phyloP scores from a whole-genome alignment of 37 sponge, comb jelly and placozoan species.

The Spongilla lacustris region DNA sequence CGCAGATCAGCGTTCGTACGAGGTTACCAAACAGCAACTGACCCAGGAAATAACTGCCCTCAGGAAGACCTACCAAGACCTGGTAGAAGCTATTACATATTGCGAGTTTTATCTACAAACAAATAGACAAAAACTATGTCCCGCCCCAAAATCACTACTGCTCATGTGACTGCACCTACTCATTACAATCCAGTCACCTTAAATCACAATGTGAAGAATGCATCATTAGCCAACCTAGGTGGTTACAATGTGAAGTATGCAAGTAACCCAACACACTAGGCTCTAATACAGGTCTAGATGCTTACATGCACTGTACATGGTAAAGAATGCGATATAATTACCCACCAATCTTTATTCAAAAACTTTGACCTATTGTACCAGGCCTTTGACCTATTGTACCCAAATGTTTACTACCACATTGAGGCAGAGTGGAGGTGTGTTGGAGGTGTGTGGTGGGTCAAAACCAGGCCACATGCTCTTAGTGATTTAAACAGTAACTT shows the following conservation, averaged over 20 bases:
- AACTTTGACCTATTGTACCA: neutral
- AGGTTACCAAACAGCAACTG: slow-evolving; percentile 37
- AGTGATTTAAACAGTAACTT: no score
- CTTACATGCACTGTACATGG: neutral
- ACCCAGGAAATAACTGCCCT: slow-evolving; percentile 60
- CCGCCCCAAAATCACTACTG: no score
- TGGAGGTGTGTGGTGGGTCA: neutral
- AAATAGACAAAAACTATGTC: no score
- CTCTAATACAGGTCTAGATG: no score
- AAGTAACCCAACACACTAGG: neutral
- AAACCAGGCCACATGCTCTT: no score
- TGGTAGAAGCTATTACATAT: no score
- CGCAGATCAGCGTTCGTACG: slow-evolving; percentile 32
- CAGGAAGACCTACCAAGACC: slow-evolving; percentile 59
- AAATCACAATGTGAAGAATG: slow-evolving; percentile 29
- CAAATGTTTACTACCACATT: neutral
- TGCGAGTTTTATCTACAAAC: no score
- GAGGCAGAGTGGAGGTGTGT: neutral
- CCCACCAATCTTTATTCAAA: neutral
- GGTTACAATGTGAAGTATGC: neutral
- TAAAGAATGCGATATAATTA: no score
- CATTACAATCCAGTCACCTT: no score
- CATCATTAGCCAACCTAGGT: slow-evolving; percentile 17
- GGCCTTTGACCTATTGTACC: neutral
- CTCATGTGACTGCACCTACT: no score